These are phyloP conservation scores for Harmothoe impar DNA, from an alignment of 2,888 invertebrate genomes.

Conservation along the genomic window DNA sequence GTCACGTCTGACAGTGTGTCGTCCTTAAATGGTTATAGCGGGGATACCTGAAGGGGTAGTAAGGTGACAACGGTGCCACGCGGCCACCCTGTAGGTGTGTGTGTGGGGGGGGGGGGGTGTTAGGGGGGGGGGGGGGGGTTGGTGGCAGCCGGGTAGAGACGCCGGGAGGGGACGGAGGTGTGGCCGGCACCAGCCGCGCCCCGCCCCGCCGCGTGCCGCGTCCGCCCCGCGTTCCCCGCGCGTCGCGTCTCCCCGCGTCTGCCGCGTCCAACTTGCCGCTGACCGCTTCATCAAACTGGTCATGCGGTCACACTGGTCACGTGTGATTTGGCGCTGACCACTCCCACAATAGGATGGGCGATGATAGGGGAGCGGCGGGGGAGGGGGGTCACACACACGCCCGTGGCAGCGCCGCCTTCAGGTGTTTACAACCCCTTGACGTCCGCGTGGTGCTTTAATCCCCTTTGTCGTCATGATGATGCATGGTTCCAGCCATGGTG, in stretches of 20 bases:
- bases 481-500: too few species aligned
- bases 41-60: too few species aligned
- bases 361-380: background rate
- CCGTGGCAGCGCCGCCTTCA: background rate
- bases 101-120: background rate
- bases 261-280: background rate
- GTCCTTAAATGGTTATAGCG: too few species aligned
- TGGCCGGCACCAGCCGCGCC: background rate
- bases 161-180: background rate
- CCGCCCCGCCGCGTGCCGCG: conserved; percentile 35
- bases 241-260: background rate
- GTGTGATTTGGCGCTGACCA: background rate
- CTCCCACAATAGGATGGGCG: background rate
- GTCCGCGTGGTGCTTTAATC: too few species aligned
- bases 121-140: background rate
- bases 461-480: too few species aligned
- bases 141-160: background rate
- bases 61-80: too few species aligned
- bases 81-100: background rate
- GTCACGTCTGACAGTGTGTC: too few species aligned
- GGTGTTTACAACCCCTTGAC: conserved; percentile 49
- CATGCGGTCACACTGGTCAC: background rate
- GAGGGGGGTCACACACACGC: background rate
- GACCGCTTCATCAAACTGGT: too few species aligned
- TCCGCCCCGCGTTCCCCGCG: background rate